Evolutionary conservation across 2,888 invertebrate genomes (phyloP), one percentile per base, ranked within the genome.

Genomic region (Aporophyla nigra): DNA sequence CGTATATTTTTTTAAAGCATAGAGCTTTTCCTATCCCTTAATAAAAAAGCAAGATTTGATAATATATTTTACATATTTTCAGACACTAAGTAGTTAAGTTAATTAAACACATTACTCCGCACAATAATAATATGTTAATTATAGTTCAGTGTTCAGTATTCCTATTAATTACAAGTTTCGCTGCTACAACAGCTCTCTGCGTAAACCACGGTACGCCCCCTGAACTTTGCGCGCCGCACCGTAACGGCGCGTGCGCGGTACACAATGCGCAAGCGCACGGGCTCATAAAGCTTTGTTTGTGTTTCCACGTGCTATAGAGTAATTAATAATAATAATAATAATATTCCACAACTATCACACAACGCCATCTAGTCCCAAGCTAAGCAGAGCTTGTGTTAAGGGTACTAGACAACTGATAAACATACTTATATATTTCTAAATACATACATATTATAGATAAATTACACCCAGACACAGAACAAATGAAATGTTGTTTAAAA

Each of bases 201-300:
- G 2, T 53, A 27, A 33, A 53, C 68, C 76, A 63, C n/a, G n/a
- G n/a, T n/a, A n/a, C 87, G 62, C 85, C 76, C 51, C 33, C 63
- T 78, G 86, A 72, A 76, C 65, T 70, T 71, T 63, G 67, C 69
- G 85, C 51, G 54, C 51, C 33, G 51, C 21, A 51, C 72, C 83
- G 71, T 80, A 75, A 75, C 76, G 72, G 79, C 86, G 84, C 84
- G 84, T 86, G 84, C 84, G 86, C 86, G 27, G 56, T 40, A 67
- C 70, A 85, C 72, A 84, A 82, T 71, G 84, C 74, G 63, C 71
- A 54, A 21, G 61, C 43, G 71, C 58, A 56, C 43, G 33, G 27
- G 53, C 33, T 58, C 71, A 19, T 68, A 71, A 56, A 68, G 74
- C 74, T 63, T 76, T 82, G 78, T 82, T 68, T 71, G 56, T 33